Conservation (phyloP, 2,797 vertebrate species). For the Eulemur albifrons region DNA sequence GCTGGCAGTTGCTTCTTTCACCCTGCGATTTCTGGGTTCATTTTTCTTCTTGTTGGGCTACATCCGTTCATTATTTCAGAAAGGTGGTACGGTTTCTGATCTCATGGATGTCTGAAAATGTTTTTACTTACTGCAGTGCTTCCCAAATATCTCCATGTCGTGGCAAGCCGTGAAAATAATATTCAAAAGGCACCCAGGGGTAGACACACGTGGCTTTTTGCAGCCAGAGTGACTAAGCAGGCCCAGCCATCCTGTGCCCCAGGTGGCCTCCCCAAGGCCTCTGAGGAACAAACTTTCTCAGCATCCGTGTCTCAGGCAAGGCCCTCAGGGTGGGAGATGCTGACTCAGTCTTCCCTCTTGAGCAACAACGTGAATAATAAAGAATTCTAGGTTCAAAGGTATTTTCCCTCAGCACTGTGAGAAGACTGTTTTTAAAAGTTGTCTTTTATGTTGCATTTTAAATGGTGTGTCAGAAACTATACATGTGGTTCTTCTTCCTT, state of each 20-base stretch:
- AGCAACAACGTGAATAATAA: accelerated
- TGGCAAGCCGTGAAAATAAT: not conserved
- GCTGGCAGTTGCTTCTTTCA: not conserved
- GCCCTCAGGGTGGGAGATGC: too few relatives aligned
- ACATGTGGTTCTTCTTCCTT: not conserved
- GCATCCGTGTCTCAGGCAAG: not conserved
- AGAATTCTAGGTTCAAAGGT: not conserved
- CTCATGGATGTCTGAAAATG: not conserved
- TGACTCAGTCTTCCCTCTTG: accelerated
- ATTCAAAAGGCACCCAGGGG: not conserved
- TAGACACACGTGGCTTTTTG: too few relatives aligned
- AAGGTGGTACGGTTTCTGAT: not conserved
- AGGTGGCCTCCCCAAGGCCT: not conserved
- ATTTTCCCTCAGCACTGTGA: not conserved
- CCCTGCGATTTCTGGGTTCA: not conserved
- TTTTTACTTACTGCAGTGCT: not conserved
- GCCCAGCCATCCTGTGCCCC: not conserved
- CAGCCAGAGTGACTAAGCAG: not conserved
- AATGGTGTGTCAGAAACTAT: not conserved
- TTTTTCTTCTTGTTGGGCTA: not conserved
- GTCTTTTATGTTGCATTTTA: not conserved
- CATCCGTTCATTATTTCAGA: not conserved
- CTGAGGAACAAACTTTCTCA: not conserved
- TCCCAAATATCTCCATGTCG: not conserved
- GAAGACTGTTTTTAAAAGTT: not conserved